These are phyloP conservation scores for Lithobates sylvaticus DNA, from an alignment of 2,797 vertebrate genomes.

Conservation along the genomic window DNA sequence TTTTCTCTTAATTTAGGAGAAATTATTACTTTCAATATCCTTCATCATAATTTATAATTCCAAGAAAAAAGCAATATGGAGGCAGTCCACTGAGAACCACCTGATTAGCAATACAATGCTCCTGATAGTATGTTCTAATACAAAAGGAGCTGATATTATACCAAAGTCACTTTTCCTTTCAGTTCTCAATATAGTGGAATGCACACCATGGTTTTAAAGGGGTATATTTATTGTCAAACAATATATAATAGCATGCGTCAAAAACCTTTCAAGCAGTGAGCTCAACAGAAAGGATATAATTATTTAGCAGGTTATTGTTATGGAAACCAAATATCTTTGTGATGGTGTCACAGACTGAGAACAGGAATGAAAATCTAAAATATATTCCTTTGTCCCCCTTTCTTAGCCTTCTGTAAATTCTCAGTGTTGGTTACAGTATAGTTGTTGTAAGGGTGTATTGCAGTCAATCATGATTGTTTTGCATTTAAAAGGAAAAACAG, in stretches of 20 bases:
- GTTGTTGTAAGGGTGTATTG: too few species aligned
- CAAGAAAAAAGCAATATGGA: neutral
- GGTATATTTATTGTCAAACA: slow-evolving; percentile 39
- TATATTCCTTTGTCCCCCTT: too few species aligned
- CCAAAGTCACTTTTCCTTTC: neutral
- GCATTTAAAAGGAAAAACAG: too few species aligned
- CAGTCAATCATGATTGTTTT: too few species aligned
- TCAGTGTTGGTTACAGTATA: too few species aligned
- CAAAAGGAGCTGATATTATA: slow-evolving; percentile 1
- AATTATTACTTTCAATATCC: too few species aligned
- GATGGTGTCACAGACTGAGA: neutral
- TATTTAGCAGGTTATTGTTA: slow-evolving; percentile 43
- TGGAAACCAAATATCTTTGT: slow-evolving; percentile 39
- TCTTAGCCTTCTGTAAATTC: too few species aligned
- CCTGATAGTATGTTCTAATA: slow-evolving; percentile 25
- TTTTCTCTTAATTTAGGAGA: too few species aligned
- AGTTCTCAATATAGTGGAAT: neutral
- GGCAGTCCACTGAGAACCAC: neutral
- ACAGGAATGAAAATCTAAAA: too few species aligned
- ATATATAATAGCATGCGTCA: slow-evolving; percentile 11
- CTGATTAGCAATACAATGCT: slow-evolving; percentile 27
- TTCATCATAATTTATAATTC: neutral
- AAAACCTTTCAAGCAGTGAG: slow-evolving; percentile 3
- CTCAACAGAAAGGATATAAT: slow-evolving; percentile 9
- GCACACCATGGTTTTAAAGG: neutral